Base-by-base conservation (phyloP, 2,113 vertebrate genomes). In the Pelobates fuscus region DNA sequence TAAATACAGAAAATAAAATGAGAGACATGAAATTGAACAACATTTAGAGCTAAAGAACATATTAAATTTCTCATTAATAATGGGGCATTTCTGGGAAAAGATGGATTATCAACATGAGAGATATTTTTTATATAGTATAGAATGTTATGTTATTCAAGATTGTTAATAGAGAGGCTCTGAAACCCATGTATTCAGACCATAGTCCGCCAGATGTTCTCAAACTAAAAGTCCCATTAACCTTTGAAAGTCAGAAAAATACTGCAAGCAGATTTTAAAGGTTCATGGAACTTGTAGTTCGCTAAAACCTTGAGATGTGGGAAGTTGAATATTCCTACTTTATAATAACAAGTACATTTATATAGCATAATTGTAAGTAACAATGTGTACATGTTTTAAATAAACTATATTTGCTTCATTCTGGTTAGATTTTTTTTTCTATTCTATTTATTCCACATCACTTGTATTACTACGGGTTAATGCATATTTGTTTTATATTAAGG, bases 321-420 rank as follows among this genome's bases (percentile, higher is more conserved):
- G 10, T n/a, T n/a, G n/a, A n/a, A n/a, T n/a, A n/a, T n/a, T n/a
- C 1, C 1, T 37, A 27, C 26, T 62, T 30, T 26, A 62, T 2
- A 2, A n/a, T 8, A 57, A 24, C 61, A 65, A 65, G 5, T 37
- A 30, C 58, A 67, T 58, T 58, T 66, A 66, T 66, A 52, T 23
- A 67, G 41, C 43, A 68, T 43, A 43, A 44, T 23, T 25, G 5
- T 44, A 60, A 8, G 6, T 18, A 5, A 58, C n/a, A 49, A 77
- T 52, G 46, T 64, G 41, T 75, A 37, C 46, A 21, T 75, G 32
- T 60, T 41, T 44, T 55, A 67, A 75, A 75, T 75, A 75, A 75
- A 75, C 52, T 43, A 32, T 57, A 21, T 30, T 21, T 67, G 58
- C 63, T 23, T 75, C 24, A 46, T 20, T 20, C 21, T 30, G 15